phyloP scores from a whole-genome alignment of 2,888 invertebrate species.

The Leptura quadrifasciata region DNA sequence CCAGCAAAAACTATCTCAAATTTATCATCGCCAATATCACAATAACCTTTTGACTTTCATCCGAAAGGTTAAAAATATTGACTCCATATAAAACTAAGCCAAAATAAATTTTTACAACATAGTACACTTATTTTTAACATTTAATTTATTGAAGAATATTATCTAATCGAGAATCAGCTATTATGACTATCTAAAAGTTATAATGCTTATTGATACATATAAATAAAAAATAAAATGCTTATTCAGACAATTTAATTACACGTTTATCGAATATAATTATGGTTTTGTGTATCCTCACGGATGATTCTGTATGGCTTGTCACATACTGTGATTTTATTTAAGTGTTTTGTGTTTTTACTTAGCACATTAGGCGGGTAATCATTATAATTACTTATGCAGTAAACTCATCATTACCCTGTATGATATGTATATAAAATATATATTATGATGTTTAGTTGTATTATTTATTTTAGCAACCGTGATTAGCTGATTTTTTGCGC shows the following conservation, averaged over 20 bases:
- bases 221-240: constrained; percentile 50
- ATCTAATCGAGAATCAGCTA: constrained; percentile 8
- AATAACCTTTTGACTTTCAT: constrained; percentile 2
- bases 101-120: neutral
- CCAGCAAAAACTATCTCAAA: neutral
- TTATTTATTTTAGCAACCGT: neutral
- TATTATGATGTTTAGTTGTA: neutral
- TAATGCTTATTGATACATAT: constrained; percentile 37
- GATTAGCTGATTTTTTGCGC: too few relatives aligned
- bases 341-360: constrained; percentile 46
- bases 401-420: constrained; percentile 10
- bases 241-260: constrained; percentile 53
- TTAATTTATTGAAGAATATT: constrained; percentile 13
- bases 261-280: constrained; percentile 51
- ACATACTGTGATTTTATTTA: constrained; percentile 47
- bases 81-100: neutral
- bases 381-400: constrained; percentile 45
- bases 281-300: constrained; percentile 46
- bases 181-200: constrained; percentile 1
- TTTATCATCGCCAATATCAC: neutral
- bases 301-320: constrained; percentile 45
- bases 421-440: constrained; percentile 29
- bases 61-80: neutral
- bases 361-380: constrained; percentile 49
- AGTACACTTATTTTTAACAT: neutral